A percentile compares a stretch with the other conserved stretches of the same genome.
Conservation (phyloP, 2,113 vertebrate species). For the Malurus cyaneus region DNA sequence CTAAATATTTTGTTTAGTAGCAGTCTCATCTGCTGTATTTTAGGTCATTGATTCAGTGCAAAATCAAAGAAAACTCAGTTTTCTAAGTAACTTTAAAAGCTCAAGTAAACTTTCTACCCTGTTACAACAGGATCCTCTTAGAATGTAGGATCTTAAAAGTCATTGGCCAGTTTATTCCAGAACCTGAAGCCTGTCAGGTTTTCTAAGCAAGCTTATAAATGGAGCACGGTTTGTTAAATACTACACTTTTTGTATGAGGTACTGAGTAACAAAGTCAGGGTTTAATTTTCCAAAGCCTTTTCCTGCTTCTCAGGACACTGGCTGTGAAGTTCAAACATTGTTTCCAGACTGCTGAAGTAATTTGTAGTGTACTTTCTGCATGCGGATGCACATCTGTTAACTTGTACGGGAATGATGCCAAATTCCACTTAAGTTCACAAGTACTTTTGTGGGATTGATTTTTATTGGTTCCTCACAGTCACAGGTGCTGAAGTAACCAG, state of each 20-base stretch:
- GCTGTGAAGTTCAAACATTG: constrained; percentile 29
- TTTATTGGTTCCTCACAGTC: background rate
- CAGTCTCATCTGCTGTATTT: background rate
- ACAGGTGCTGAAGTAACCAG: background rate
- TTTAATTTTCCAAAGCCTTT: constrained; percentile 20
- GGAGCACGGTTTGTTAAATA: background rate
- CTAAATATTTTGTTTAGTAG: background rate
- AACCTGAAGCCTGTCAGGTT: background rate
- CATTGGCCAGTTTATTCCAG: background rate
- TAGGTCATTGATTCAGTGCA: background rate
- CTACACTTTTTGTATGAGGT: background rate
- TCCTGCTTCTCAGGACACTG: constrained; percentile 21
- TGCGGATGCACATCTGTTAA: constrained; percentile 41
- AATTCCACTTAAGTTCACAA: background rate
- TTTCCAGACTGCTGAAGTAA: constrained; percentile 49
- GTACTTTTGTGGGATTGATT: background rate
- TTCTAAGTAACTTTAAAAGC: background rate
- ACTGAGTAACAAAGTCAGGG: background rate
- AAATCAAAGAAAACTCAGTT: background rate
- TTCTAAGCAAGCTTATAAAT: background rate
- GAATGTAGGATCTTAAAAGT: background rate
- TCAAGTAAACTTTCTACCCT: background rate
- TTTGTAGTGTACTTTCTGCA: background rate
- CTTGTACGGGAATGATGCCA: background rate
- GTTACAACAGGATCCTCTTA: background rate